These are phyloP conservation scores for Pheucticus melanocephalus DNA, from an alignment of 2,113 vertebrate species.

Conservation along the genomic window DNA sequence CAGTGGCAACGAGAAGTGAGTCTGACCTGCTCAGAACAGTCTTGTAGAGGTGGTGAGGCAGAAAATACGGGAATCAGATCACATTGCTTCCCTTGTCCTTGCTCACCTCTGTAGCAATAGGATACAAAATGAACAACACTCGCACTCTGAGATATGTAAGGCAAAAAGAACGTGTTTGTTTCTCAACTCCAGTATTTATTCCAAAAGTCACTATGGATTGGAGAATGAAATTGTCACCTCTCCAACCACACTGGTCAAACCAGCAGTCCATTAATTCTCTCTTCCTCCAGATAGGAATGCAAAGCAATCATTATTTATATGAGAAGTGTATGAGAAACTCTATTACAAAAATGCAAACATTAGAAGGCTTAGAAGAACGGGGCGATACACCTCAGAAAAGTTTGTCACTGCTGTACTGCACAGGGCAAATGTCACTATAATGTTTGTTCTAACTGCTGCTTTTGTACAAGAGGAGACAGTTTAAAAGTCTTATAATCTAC, in stretches of 20 bases:
- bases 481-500: background rate
- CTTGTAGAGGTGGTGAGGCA: rapidly evolving
- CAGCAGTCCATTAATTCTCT: background rate
- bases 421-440: background rate
- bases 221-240: background rate
- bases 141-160: background rate
- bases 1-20: constrained; percentile 93
- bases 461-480: background rate
- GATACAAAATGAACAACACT: background rate
- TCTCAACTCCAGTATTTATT: background rate
- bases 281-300: background rate
- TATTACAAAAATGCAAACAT: background rate
- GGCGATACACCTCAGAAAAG: background rate
- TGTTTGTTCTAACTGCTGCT: background rate
- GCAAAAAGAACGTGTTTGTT: background rate
- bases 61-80: background rate
- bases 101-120: too few relatives aligned
- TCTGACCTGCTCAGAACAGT: background rate
- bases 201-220: background rate
- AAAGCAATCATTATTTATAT: background rate
- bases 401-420: background rate
- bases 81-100: background rate
- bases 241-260: background rate
- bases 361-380: background rate
- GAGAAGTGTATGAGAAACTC: background rate